These are phyloP conservation scores for Patella ulyssiponensis DNA, from an alignment of 2,888 invertebrate genomes.

Conservation along the genomic window DNA sequence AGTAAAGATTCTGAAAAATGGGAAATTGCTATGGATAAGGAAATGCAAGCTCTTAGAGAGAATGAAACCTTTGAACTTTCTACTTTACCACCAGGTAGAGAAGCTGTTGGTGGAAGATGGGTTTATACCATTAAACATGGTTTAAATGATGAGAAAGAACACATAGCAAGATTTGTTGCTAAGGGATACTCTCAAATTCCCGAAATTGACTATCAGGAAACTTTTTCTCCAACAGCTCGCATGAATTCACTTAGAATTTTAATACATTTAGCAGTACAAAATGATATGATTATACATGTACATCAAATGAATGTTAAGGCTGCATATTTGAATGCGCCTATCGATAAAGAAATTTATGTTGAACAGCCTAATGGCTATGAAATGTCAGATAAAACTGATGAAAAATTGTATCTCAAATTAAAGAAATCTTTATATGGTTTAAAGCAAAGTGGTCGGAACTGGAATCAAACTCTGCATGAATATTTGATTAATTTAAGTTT, in stretches of 20 bases:
- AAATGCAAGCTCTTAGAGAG: too few species aligned
- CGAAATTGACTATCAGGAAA: too few species aligned
- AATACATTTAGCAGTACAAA: background rate
- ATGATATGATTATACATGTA: conserved; percentile 3
- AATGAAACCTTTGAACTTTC: too few species aligned
- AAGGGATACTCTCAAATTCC: too few species aligned
- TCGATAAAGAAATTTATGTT: conserved; percentile 20
- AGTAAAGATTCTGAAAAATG: too few species aligned
- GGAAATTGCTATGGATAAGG: too few species aligned
- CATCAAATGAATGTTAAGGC: conserved; percentile 23
- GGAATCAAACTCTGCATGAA: conserved; percentile 12
- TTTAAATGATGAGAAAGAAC: too few species aligned
- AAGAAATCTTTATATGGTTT: conserved; percentile 25
- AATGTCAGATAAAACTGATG: conserved; percentile 5
- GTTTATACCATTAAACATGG: too few species aligned
- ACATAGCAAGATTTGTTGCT: too few species aligned
- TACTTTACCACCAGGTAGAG: too few species aligned
- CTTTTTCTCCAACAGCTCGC: too few species aligned
- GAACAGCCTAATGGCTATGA: conserved; percentile 25
- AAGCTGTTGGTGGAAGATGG: too few species aligned
- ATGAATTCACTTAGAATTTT: conserved; percentile 8
- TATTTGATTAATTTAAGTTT: conserved; percentile 13
- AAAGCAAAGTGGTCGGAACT: conserved; percentile 15
- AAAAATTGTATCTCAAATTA: conserved; percentile 15
- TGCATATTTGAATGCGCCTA: conserved; percentile 23